Conservation (phyloP, 2,888 invertebrate genomes). For the Cheilosia variabilis region DNA sequence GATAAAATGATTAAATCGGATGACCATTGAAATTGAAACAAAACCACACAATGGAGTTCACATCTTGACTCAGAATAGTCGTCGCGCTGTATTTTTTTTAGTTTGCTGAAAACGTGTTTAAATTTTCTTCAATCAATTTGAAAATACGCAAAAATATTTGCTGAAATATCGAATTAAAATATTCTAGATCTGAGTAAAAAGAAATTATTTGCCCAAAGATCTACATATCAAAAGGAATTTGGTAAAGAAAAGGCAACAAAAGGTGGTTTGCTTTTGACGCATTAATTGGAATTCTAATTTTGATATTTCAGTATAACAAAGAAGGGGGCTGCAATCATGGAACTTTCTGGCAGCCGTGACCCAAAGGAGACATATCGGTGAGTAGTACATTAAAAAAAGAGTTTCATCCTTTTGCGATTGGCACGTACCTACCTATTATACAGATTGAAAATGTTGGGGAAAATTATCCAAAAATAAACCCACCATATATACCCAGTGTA, state of each 20-base stretch:
- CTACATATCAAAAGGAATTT: slow-evolving; percentile 3
- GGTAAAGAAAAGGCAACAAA: slow-evolving; percentile 3
- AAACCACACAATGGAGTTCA: slow-evolving; percentile 70
- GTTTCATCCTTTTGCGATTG: slow-evolving; percentile 4
- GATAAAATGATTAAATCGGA: slow-evolving; percentile 40
- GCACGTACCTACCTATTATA: background rate
- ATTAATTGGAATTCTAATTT: slow-evolving; percentile 15
- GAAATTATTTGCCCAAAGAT: background rate
- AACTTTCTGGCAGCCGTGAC: slow-evolving; percentile 67
- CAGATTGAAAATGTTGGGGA: background rate
- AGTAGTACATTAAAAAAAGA: slow-evolving; percentile 5
- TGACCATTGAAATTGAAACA: slow-evolving; percentile 35
- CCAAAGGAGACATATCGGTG: slow-evolving; percentile 73
- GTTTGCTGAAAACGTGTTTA: slow-evolving; percentile 39
- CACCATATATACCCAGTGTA: background rate
- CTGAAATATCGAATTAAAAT: slow-evolving; percentile 14
- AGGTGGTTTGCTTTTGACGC: slow-evolving; percentile 16
- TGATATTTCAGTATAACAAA: slow-evolving; percentile 41
- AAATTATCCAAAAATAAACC: slow-evolving; percentile 53
- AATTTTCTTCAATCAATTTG: slow-evolving; percentile 3
- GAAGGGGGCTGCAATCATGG: slow-evolving; percentile 40
- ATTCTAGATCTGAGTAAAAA: background rate
- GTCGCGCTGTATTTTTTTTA: slow-evolving; percentile 19
- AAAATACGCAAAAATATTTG: slow-evolving; percentile 3
- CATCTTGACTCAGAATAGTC: slow-evolving; percentile 55